Evolutionary conservation across 1,140 invertebrate species (phyloP).

Genomic region (Wiebesia pumilae): DNA sequence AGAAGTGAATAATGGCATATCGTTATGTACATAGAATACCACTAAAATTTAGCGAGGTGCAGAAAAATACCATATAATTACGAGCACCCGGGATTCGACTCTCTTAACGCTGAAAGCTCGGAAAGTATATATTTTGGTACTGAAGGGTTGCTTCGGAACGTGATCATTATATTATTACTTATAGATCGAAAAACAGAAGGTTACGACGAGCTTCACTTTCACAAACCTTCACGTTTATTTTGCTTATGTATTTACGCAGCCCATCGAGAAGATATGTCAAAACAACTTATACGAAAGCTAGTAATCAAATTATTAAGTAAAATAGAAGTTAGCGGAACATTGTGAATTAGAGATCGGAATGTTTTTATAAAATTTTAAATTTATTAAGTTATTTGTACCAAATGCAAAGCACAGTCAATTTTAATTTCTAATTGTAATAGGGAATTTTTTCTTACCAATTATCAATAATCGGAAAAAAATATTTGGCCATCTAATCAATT

Average conservation of each 20-base stretch:
- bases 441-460: no score
- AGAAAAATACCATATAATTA: slow-evolving; percentile 42
- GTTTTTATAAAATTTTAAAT: no score
- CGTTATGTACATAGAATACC: slow-evolving; percentile 44
- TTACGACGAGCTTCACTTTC: not conserved
- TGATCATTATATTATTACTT: slow-evolving; percentile 38
- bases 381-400: no score
- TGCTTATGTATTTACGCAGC: not conserved
- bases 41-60: slow-evolving; percentile 40
- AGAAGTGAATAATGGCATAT: slow-evolving; percentile 44
- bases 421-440: no score
- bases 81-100: slow-evolving; percentile 26
- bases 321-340: not conserved
- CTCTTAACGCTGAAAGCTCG: slow-evolving; percentile 21
- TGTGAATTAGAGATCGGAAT: not conserved
- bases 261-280: not conserved
- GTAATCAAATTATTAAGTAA: slow-evolving; percentile 15
- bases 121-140: slow-evolving; percentile 35
- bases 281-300: not conserved
- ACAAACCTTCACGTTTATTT: not conserved
- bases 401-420: no score
- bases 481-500: no score
- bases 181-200: slow-evolving; percentile 24
- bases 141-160: slow-evolving; percentile 24
- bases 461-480: no score